A percentile compares a stretch with the other conserved stretches of the same genome.
Conservation (phyloP, 1,140 invertebrate genomes). For the Euwallacea fornicatus region DNA sequence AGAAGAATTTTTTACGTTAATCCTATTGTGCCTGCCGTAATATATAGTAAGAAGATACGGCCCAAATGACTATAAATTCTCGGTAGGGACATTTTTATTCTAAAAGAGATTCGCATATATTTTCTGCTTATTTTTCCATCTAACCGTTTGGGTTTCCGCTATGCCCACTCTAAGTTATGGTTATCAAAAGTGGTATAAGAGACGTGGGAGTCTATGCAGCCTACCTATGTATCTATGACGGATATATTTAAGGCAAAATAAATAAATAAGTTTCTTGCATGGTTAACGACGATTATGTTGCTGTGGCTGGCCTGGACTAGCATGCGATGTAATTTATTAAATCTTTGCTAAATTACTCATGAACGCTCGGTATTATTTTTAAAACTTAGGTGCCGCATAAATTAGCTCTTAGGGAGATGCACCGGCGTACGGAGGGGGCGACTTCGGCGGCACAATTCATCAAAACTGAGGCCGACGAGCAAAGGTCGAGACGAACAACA, state of each 20-base stretch:
- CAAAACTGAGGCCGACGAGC: too few relatives aligned
- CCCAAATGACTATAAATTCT: constrained; percentile 40
- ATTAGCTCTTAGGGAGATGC: background rate
- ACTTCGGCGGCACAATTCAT: too few relatives aligned
- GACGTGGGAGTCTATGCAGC: constrained; percentile 16
- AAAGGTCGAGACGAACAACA: too few relatives aligned
- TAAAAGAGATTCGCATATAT: constrained; percentile 41
- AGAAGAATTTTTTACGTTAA: constrained; percentile 38
- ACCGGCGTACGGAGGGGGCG: too few relatives aligned
- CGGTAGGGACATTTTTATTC: constrained; percentile 35
- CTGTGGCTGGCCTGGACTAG: background rate
- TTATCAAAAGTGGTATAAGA: constrained; percentile 5
- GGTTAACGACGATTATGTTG: background rate
- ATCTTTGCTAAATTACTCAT: constrained; percentile 1
- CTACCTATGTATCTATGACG: constrained; percentile 6
- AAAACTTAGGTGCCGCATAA: background rate
- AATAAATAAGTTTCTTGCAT: background rate
- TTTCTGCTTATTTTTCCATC: constrained; percentile 37
- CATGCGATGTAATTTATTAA: constrained; percentile 21
- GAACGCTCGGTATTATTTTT: background rate
- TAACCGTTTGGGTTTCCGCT: constrained; percentile 31
- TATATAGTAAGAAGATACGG: constrained; percentile 36
- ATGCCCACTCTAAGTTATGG: background rate
- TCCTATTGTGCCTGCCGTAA: constrained; percentile 36
- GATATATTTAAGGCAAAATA: background rate